phyloP scores from a whole-genome alignment of 2,888 invertebrate species.

The Eucera pruinosa region DNA sequence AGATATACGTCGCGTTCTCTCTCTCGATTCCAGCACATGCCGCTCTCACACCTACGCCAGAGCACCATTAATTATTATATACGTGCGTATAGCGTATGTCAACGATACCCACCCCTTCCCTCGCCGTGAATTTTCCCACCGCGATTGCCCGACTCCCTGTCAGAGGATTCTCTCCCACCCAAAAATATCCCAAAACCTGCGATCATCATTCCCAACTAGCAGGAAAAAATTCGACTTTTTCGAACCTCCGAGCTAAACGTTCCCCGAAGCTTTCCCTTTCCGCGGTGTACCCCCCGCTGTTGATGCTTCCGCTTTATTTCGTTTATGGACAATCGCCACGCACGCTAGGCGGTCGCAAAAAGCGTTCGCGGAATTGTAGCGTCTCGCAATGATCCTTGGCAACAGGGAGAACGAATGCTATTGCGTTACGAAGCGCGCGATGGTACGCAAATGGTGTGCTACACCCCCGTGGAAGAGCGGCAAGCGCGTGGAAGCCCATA shows the following conservation, averaged over 20 bases:
- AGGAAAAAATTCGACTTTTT: conserved; percentile 25
- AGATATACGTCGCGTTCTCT: conserved; percentile 71
- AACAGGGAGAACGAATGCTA: conserved; percentile 4
- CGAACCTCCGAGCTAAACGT: conserved; percentile 2
- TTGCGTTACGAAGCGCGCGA: not conserved
- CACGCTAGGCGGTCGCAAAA: conserved; percentile 1
- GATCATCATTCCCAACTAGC: not conserved
- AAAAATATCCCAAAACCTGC: conserved; percentile 31
- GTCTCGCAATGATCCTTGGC: not conserved
- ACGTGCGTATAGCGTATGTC: conserved; percentile 63
- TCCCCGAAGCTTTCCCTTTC: conserved; percentile 56
- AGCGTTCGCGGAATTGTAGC: conserved; percentile 11
- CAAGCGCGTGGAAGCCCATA: not conserved
- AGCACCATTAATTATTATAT: conserved; percentile 72
- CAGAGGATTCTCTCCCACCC: not conserved
- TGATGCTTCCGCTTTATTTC: conserved; percentile 29
- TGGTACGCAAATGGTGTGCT: conserved; percentile 14
- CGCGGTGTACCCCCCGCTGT: not conserved
- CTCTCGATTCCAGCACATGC: conserved; percentile 44
- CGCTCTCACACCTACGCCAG: conserved; percentile 66
- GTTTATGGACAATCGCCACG: conserved; percentile 16
- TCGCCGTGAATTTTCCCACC: conserved; percentile 1
- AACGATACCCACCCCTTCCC: conserved; percentile 58
- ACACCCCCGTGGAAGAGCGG: not conserved
- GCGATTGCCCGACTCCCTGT: not conserved